A percentile compares a stretch with the other conserved stretches of the same genome.
Conservation (phyloP, 2,888 invertebrate genomes). For the Lasioglossum leucozonium region DNA sequence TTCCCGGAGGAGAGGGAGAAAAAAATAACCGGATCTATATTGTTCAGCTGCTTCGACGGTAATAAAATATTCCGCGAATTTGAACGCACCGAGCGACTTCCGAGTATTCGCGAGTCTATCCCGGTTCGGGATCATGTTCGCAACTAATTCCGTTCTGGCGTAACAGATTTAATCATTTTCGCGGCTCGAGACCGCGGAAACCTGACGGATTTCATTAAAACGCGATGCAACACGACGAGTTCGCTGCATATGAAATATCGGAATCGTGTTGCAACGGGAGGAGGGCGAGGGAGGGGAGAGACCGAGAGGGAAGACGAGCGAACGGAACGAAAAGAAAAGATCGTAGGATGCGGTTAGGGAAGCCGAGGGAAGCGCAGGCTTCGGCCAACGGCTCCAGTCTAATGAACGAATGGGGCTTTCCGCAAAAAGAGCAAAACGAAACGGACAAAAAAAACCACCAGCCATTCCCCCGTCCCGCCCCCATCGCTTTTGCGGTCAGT, state of each 20-base stretch:
- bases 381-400: constrained; percentile 65
- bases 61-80: neutral
- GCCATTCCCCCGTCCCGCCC: constrained; percentile 13
- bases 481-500: constrained; percentile 77
- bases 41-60: neutral
- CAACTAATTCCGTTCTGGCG: neutral
- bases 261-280: neutral
- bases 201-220: constrained; percentile 14
- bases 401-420: constrained; percentile 75
- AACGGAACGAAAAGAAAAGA: constrained; percentile 31
- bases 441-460: constrained; percentile 59
- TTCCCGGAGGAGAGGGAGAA: neutral
- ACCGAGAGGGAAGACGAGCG: neutral
- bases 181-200: neutral
- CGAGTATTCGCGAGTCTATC: neutral
- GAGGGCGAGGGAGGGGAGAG: neutral
- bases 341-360: constrained; percentile 40
- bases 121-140: constrained; percentile 8
- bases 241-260: constrained; percentile 18
- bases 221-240: neutral
- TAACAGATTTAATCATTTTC: neutral
- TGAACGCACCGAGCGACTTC: neutral
- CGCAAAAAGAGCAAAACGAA: constrained; percentile 45
- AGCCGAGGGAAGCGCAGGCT: constrained; percentile 45
- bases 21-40: neutral